A percentile compares a stretch with the other conserved stretches of the same genome.
These are phyloP conservation scores for Lindbergichthys nudifrons DNA, from an alignment of 2,797 vertebrate genomes.

Conservation along the genomic window DNA sequence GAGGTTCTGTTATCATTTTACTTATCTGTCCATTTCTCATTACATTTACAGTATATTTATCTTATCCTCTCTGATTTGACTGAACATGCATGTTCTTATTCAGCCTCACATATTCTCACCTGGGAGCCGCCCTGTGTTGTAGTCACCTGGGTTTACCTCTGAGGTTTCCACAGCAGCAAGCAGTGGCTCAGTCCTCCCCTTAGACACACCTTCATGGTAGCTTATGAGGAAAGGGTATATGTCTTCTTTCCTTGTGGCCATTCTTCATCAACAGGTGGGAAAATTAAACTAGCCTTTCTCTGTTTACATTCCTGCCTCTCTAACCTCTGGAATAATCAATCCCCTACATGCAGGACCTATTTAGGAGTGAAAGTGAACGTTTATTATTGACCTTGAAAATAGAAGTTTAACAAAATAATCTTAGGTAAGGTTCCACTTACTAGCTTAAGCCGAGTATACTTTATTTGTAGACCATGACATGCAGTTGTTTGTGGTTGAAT, in stretches of 20 bases:
- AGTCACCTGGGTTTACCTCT: background rate
- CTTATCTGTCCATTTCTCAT: background rate
- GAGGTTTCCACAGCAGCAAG: conserved; percentile 28
- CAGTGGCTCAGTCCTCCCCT: conserved; percentile 8
- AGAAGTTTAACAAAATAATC: background rate
- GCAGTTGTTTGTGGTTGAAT: too few species aligned
- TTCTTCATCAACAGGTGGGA: conserved; percentile 30
- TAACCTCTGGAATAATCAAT: background rate
- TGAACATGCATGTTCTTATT: background rate
- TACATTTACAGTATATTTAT: background rate
- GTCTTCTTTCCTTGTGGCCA: background rate
- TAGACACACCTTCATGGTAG: conserved; percentile 15
- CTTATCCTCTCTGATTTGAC: background rate
- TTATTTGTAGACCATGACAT: background rate
- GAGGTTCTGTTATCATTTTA: background rate
- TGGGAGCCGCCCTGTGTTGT: conserved; percentile 25
- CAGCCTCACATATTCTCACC: conserved; percentile 6
- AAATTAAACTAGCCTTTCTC: conserved; percentile 10
- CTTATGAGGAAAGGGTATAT: background rate
- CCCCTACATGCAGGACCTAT: background rate
- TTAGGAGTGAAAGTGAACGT: background rate
- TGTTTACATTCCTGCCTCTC: background rate
- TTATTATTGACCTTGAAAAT: background rate
- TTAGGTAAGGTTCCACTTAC: background rate
- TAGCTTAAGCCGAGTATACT: background rate